Base-by-base conservation (phyloP, 1,140 invertebrate genomes). In the Drosophila chauvacae region DNA sequence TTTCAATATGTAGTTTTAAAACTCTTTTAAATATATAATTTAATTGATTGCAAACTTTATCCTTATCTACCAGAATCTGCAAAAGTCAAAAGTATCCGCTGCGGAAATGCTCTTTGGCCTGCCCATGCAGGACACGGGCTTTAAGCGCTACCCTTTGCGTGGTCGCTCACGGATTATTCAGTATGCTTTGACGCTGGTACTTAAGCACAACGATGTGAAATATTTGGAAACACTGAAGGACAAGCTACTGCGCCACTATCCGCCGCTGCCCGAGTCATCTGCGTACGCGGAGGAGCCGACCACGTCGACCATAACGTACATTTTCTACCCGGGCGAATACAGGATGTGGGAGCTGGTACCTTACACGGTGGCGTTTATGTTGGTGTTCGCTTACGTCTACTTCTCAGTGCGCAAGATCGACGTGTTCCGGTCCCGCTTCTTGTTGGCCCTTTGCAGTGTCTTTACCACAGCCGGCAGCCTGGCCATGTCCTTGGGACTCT, bases 361-460 rank as follows among this genome's bases (percentile, higher is more conserved):
- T 0, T 92, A 99, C 1, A 94, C 96, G 23, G 95, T 97, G 62
- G 96, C 97, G 10, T 98, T 99, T 81, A 92, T 97, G 16, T 94
- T 97, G 16, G 93, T 99, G 13, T 98, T 98, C 91, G 93, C 98
- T 6, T 99, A 98, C 86, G 95, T 99, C 5, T 99, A 98, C 90
- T 99, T 98, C 92, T 98, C 97, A 50, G 96, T 99, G 14, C 94
- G 97, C 86, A 98, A 99, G 94, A 97, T 99, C 53, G 97, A 98
- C 91, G 95, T 98, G 58, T 96, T 99, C 14, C 97, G 97, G 84
- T 98, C 97, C 3, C 98, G 99, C 93, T 93, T 98, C 58, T 96
- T 97, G 3, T 95, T 99, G 82, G 97, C 98, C 0, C 94, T 98
- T 42, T 97, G 97, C 91, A 97, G 98, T 4, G 96, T 98, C 7